phyloP scores from a whole-genome alignment of 2,113 vertebrate genomes.

The Aegotheles bennettii region DNA sequence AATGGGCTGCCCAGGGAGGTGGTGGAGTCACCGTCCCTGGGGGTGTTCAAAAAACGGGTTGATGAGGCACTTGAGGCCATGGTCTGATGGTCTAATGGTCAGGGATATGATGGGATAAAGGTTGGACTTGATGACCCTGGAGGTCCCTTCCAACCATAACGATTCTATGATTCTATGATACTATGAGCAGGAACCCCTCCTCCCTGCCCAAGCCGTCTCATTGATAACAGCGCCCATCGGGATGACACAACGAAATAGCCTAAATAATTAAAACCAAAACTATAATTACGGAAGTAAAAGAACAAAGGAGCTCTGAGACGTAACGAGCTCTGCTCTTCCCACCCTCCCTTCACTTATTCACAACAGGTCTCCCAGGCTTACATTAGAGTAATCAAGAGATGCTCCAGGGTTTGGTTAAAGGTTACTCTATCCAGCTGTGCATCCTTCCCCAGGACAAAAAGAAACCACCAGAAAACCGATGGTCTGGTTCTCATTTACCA shows the following conservation, averaged over 20 bases:
- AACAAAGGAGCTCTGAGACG: neutral
- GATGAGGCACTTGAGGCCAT: too few relatives aligned
- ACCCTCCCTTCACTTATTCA: neutral
- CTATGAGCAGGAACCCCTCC: neutral
- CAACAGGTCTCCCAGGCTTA: conserved; percentile 21
- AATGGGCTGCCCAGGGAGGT: too few relatives aligned
- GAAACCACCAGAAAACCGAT: neutral
- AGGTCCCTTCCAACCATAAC: too few relatives aligned
- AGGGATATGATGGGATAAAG: too few relatives aligned
- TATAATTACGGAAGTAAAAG: neutral
- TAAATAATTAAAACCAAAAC: neutral
- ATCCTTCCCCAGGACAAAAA: neutral
- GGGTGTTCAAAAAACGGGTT: too few relatives aligned
- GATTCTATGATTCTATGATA: too few relatives aligned
- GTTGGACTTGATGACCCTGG: too few relatives aligned
- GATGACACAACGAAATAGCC: neutral
- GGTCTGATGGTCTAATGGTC: too few relatives aligned
- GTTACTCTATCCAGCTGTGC: conserved; percentile 8
- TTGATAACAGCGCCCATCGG: neutral
- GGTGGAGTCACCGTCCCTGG: too few relatives aligned
- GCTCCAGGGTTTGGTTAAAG: conserved; percentile 16
- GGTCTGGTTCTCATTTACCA: neutral
- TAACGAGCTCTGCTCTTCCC: neutral
- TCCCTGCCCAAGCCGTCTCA: neutral
- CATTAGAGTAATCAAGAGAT: neutral